phyloP scores from a whole-genome alignment of 2,888 invertebrate genomes.

The Rhodophaea formosa region DNA sequence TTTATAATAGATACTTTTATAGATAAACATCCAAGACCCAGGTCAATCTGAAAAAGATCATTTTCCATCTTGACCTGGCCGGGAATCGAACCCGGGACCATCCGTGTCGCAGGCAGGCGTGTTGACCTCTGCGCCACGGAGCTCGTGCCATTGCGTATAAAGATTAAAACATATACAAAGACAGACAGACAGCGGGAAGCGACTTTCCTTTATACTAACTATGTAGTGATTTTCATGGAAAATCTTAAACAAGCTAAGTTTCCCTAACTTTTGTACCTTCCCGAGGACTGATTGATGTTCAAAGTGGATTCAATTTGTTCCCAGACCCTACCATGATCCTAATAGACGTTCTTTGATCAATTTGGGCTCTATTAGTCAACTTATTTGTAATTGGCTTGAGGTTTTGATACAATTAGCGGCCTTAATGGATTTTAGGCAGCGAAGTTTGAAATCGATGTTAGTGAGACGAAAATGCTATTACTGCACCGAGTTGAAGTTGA shows the following conservation, averaged over 20 bases:
- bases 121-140: no score
- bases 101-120: no score
- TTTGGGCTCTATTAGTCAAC: slow-evolving; percentile 9
- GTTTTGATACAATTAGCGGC: slow-evolving; percentile 12
- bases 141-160: no score
- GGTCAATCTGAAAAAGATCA: no score
- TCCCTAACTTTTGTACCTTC: background rate
- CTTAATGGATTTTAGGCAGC: slow-evolving; percentile 6
- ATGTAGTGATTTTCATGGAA: no score
- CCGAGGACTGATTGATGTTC: background rate
- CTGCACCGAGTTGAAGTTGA: background rate
- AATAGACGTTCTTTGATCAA: slow-evolving; percentile 9
- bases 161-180: no score
- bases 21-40: no score
- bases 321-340: background rate
- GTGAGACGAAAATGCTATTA: background rate
- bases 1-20: no score
- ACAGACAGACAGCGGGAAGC: no score
- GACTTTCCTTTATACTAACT: no score
- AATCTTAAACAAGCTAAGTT: background rate
- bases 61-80: no score
- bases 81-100: no score
- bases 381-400: slow-evolving; percentile 17
- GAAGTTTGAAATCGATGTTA: background rate
- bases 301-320: slow-evolving; percentile 5